Evolutionary conservation across 1,140 invertebrate genomes (phyloP), one percentile per base, ranked within the genome.

Genomic region (Tetramorium parvispinum): DNA sequence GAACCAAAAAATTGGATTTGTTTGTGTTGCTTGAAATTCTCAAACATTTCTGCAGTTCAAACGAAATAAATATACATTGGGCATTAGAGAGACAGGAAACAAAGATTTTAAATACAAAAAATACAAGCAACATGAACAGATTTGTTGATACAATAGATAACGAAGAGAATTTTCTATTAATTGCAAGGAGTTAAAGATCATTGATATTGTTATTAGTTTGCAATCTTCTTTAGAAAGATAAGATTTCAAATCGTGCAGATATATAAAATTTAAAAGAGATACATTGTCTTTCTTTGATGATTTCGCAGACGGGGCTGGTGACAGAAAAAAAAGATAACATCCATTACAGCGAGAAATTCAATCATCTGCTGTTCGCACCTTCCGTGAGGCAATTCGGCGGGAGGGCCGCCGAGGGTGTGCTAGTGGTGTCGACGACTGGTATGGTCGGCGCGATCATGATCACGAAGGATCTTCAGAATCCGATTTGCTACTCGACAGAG

Each of bases 321-420:
- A 93, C 96, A 7, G 98, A 98, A 32, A 98, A 98, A 93, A 98
- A 98, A 91, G 98, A 99, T 87, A 97, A 96, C 88, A 94, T 96
- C 4, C 96, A 97, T 11, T 99, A 98, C 93, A 96, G 96, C 73
- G 98, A 99, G 57, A 98, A 98, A 94, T 98, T 98, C 92, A 97
- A 96, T 89, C 96, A 98, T 92, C 92, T 97, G 16, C 96, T 97
- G 76, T 97, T 98, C 92, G 96, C 96, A 13, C 98, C 98, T 65
- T 98, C 98, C 0, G 96, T 99, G 0, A 96, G 97, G 92, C 97
- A 98, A 89, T 98, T 99, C 95, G 98, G 98, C 1, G 97, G 98
- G 32, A 96, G 97, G 87, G 97, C 98, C 8, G 95, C 97, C 24
- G 97, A 98, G 92, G 98, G 98, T 0, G 98, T 97, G 91, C 94